Base-by-base conservation (phyloP, 2,797 vertebrate species). In the Sphenopsis melanotis region DNA sequence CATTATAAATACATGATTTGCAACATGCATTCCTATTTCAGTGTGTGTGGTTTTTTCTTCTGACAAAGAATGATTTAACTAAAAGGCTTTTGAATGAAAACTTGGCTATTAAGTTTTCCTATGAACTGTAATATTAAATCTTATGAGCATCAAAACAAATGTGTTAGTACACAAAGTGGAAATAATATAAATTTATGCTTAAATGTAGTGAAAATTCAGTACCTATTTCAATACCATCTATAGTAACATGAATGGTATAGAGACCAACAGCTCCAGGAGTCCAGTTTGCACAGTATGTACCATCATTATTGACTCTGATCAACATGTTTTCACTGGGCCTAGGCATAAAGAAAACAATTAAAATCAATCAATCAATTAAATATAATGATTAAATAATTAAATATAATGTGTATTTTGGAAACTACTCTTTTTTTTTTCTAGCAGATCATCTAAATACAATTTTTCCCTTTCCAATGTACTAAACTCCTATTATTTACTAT, bases 251-350 rank as follows among this genome's bases (percentile, higher is more conserved):
- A 94, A 99, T 99, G 53, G 99, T 99, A 76, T 99, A 99, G 83
- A 99, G 99, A 68, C 99, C 99, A 32, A 99, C 98, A n/a, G 99
- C 99, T 95, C 99, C 99, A 52, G 99, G 99, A 83, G 99, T 99
- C 99, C 99, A 99, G 95, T 99, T 99, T 92, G 99, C 99, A 88
- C 99, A 99, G 83, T 99, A 99, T 66, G 99, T 99, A 69, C 99
- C 99, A 93, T 99, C 99, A 37, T 99, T 99, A 97, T 99, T 99
- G 61, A 99, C 99, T 96, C 99, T 98, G 91, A 99, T 99, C 85
- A 99, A 98, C 99, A 99, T 99, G 96, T 99, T 99, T 97, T 99
- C 99, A 97, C 99, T 99, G 90, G 99, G 99, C 92, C 99, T 99
- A 97, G 85, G 87, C 84, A 93, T 86, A 69, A 90, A 90, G 24